Evolutionary conservation across 1,140 invertebrate genomes (phyloP), one percentile per base, ranked within the genome.

Genomic region (Pseudoatta argentina): DNA sequence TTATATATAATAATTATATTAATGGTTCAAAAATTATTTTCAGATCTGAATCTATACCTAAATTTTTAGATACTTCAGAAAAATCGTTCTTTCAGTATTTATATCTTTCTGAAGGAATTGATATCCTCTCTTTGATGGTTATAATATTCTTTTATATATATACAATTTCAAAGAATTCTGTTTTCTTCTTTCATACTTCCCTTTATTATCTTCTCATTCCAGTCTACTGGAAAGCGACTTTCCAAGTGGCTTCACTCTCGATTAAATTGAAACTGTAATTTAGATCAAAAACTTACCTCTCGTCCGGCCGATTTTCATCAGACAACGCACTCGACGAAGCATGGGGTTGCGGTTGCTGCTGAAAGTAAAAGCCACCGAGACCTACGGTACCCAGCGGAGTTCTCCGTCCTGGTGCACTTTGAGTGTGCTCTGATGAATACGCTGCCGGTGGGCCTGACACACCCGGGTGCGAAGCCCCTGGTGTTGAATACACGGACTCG

Each of bases 301-400:
- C 94, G 39, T 94, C 97, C 0, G 97, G 97, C 91, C 97, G 97
- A 92, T 98, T 98, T 94, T 98, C 97, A 93, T 98, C 97, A 4
- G 97, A 97, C 16, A 97, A 96, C 66, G 93, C 92, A 92, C 95
- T 87, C 86, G 96, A 93, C 88, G 96, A 94, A 12, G 94, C 91
- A 34, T 95, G 94, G 0, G 94, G 94, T 69, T 94, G 94, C 0
- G 95, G 96, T 89, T 96, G 95, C 89, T 96, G 95, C 94, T 96
- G 96, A 91, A 96, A 96, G 94, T 98, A 98, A 94, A 98, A 98
- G 18, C 97, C 97, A 27, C 97, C 97, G 7, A 98, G 95, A 16
- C 97, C 97, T 6, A 98, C 97, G n/a, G 97, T 96, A 8, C 97
- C 97, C 69, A 98, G 93, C 24, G 98, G 98, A 81, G 97, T 98